Percentiles rank a stretch among this genome's conserved stretches.
These are phyloP conservation scores for Tokudaia muenninki DNA, from an alignment of 2,797 vertebrate genomes.

Conservation along the genomic window DNA sequence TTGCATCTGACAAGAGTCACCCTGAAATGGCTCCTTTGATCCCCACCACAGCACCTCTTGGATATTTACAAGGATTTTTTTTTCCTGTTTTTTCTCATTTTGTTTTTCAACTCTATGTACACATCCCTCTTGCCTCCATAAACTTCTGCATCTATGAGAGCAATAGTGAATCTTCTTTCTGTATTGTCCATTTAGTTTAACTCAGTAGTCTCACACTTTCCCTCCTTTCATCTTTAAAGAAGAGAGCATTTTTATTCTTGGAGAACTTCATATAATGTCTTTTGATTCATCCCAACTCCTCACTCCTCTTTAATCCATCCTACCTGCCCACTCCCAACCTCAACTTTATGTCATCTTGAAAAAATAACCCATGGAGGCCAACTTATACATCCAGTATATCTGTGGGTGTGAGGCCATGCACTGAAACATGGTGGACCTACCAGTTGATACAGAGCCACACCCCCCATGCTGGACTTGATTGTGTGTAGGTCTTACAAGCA, in stretches of 20 bases:
- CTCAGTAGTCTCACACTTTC: slow-evolving; percentile 17
- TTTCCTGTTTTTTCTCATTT: neutral
- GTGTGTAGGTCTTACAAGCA: neutral
- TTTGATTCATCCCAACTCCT: neutral
- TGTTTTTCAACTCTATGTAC: neutral
- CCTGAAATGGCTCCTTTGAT: neutral
- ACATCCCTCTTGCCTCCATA: neutral
- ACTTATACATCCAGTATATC: neutral
- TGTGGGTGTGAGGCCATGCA: neutral
- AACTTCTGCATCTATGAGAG: neutral
- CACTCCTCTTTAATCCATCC: too few species aligned
- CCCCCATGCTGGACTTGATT: neutral
- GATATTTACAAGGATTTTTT: neutral
- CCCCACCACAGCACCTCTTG: neutral
- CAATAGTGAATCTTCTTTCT: neutral
- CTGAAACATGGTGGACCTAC: neutral
- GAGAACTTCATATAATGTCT: neutral
- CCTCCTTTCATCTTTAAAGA: neutral
- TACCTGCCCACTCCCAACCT: neutral
- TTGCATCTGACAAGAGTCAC: neutral
- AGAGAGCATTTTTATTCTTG: neutral
- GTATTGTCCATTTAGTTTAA: neutral
- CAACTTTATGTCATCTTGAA: neutral
- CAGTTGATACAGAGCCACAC: neutral
- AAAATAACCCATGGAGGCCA: too few species aligned